Evolutionary conservation across 2,113 vertebrate species (phyloP).

Genomic region (Antigone vipio): DNA sequence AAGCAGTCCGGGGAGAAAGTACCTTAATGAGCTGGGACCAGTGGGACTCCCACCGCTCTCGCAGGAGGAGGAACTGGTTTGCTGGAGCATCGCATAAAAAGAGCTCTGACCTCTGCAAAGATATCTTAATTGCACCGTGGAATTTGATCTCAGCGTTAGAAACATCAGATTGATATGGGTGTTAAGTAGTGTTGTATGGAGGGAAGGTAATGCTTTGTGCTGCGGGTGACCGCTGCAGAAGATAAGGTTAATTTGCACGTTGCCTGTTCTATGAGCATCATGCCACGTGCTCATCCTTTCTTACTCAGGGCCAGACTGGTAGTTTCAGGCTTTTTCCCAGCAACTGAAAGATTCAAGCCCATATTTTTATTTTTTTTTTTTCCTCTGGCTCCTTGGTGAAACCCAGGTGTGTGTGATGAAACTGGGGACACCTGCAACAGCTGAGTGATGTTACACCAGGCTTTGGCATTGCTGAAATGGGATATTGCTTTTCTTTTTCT

Average conservation of each 20-base stretch:
- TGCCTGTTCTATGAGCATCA: neutral
- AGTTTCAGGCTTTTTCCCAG: neutral
- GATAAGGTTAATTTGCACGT: rapidly evolving
- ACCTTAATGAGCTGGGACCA: neutral
- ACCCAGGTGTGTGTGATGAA: neutral
- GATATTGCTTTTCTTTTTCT: neutral
- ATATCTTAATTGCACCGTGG: rapidly evolving
- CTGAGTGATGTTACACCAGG: too few relatives aligned
- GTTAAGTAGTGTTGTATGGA: neutral
- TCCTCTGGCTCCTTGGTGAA: neutral
- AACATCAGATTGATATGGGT: rapidly evolving
- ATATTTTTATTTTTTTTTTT: neutral
- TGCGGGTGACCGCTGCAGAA: rapidly evolving
- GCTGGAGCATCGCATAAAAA: neutral
- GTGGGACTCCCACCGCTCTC: neutral
- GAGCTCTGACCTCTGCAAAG: neutral
- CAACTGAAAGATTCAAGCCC: neutral
- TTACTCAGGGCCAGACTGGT: rapidly evolving
- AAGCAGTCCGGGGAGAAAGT: rapidly evolving
- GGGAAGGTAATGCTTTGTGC: neutral
- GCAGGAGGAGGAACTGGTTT: neutral
- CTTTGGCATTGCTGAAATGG: neutral
- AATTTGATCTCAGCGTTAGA: rapidly evolving
- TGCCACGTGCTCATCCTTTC: rapidly evolving
- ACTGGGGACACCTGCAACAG: neutral